Evolutionary conservation across 1,140 invertebrate genomes (phyloP).

Genomic region (Megalonaias nervosa): DNA sequence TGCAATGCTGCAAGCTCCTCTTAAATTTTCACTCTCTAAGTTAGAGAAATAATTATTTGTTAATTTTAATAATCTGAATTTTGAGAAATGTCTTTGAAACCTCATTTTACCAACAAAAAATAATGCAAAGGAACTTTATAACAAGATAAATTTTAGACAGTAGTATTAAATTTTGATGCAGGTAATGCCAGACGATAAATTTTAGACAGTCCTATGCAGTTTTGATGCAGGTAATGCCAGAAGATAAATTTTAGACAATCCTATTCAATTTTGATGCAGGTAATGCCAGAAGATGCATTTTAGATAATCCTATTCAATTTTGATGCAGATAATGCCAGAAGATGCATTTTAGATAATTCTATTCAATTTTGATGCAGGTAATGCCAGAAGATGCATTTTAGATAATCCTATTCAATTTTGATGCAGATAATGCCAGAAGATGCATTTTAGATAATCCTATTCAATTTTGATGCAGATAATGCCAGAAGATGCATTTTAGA

Average conservation of each 20-base stretch:
- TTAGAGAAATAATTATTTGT: no score
- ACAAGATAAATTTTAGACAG: no score
- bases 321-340: not conserved
- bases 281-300: slow-evolving; percentile 82
- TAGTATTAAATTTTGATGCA: not conserved
- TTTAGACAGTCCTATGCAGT: not conserved
- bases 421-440: slow-evolving; percentile 86
- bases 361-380: not conserved
- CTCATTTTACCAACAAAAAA: no score
- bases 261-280: slow-evolving; percentile 61
- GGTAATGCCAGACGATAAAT: not conserved
- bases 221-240: not conserved
- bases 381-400: not conserved
- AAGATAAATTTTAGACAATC: not conserved
- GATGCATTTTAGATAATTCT: not conserved
- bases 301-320: not conserved
- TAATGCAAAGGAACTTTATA: no score
- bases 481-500: not conserved
- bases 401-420: slow-evolving; percentile 8
- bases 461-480: not conserved
- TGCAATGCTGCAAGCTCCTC: no score
- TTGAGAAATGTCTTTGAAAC: no score
- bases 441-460: no score
- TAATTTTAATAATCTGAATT: no score
- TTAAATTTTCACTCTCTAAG: no score